These are phyloP conservation scores for Therioaphis trifolii DNA, from an alignment of 2,888 invertebrate species.

Conservation along the genomic window DNA sequence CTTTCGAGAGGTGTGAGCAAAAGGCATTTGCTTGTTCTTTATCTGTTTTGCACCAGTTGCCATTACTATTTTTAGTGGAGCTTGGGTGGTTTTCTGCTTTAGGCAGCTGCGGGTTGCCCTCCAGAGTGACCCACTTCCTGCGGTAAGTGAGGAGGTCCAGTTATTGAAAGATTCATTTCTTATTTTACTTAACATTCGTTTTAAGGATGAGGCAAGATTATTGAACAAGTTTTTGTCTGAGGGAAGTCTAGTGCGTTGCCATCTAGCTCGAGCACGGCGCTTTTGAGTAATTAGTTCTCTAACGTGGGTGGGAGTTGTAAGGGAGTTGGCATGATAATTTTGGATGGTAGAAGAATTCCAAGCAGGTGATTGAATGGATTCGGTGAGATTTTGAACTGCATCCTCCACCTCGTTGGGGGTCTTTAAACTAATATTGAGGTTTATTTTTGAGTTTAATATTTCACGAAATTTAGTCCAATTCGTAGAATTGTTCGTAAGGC, in stretches of 20 bases:
- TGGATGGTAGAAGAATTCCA: not conserved
- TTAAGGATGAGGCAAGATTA: not conserved
- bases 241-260: not conserved
- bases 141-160: not conserved
- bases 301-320: not conserved
- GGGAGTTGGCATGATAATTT: not conserved
- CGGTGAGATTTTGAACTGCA: not conserved
- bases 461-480: not conserved
- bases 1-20: not conserved
- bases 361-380: not conserved
- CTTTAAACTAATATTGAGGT: not conserved
- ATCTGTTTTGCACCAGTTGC: constrained; percentile 5
- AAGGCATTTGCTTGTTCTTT: constrained; percentile 4
- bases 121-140: not conserved
- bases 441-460: not conserved
- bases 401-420: not conserved
- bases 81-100: not conserved
- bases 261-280: constrained; percentile 1
- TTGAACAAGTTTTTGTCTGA: constrained; percentile 6
- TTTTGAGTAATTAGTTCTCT: not conserved
- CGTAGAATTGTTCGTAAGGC: not conserved
- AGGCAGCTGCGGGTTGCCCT: not conserved
- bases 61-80: not conserved
- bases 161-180: not conserved
- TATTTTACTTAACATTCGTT: not conserved